phyloP scores from a whole-genome alignment of 2,888 invertebrate genomes.

The Dusona sp. region DNA sequence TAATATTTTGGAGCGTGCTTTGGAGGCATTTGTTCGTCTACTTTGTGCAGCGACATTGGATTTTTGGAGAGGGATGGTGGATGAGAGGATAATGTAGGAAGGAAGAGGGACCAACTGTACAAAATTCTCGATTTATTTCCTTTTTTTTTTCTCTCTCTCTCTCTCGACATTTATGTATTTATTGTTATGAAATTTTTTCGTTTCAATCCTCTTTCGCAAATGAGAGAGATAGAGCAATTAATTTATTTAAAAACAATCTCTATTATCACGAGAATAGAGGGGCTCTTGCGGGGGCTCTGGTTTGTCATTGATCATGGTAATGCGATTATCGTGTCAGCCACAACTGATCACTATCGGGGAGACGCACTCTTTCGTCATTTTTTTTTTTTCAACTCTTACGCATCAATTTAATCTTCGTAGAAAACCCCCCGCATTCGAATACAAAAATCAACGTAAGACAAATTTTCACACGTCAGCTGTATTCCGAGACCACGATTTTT shows the following conservation, averaged over 20 bases:
- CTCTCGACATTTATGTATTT: conserved; percentile 23
- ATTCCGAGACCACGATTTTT: conserved; percentile 49
- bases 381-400: conserved; percentile 50
- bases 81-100: conserved; percentile 31
- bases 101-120: conserved; percentile 53
- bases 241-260: conserved; percentile 39
- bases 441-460: conserved; percentile 41
- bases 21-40: conserved; percentile 52
- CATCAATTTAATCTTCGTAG: conserved; percentile 52
- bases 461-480: conserved; percentile 46
- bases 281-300: conserved; percentile 83
- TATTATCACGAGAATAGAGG: conserved; percentile 73
- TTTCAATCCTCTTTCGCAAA: conserved; percentile 48
- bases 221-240: conserved; percentile 66
- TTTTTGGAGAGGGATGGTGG: conserved; percentile 33
- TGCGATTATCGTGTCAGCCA: conserved; percentile 71
- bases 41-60: conserved; percentile 56
- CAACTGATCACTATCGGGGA: conserved; percentile 66
- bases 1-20: conserved; percentile 56
- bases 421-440: conserved; percentile 63
- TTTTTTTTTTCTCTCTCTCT: conserved; percentile 38
- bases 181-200: conserved; percentile 24
- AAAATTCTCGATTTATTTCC: conserved; percentile 56
- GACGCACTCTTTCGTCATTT: conserved; percentile 54
- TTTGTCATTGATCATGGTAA: conserved; percentile 84